These are phyloP conservation scores for Petrosia ficiformis DNA, from an alignment of 37 sponge, comb jelly and placozoan genomes.

Conservation along the genomic window DNA sequence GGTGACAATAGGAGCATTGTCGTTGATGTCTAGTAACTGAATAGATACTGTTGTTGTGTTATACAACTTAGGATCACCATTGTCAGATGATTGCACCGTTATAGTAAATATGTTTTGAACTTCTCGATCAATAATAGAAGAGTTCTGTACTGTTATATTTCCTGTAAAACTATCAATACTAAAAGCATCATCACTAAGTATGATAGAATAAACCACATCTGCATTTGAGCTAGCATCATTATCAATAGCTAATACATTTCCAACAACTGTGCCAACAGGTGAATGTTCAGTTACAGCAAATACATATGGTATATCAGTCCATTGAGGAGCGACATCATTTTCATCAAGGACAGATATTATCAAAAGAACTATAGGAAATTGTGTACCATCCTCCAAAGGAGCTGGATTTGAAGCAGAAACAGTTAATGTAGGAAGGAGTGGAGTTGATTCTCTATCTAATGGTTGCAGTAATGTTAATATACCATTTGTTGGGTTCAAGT, in stretches of 20 bases:
- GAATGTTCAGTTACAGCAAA: constrained; percentile 36
- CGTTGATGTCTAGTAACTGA: constrained; percentile 59
- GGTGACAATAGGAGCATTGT: constrained; percentile 56
- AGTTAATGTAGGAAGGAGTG: constrained; percentile 8
- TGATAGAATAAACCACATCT: constrained; percentile 29
- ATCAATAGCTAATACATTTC: constrained; percentile 34
- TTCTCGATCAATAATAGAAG: constrained; percentile 38
- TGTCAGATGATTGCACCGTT: constrained; percentile 50
- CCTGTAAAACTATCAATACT: constrained; percentile 31
- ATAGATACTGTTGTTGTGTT: constrained; percentile 35
- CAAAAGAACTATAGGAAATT: constrained; percentile 16
- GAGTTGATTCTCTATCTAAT: constrained; percentile 53
- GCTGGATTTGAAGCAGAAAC: constrained; percentile 51
- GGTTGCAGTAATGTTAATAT: constrained; percentile 24
- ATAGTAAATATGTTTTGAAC: constrained; percentile 2
- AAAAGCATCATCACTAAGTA: constrained; percentile 7
- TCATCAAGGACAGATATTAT: constrained; percentile 32
- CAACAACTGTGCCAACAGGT: constrained; percentile 16
- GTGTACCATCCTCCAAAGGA: constrained; percentile 7
- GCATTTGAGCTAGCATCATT: constrained; percentile 58
- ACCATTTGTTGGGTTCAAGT: constrained; percentile 37
- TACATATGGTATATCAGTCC: constrained; percentile 7
- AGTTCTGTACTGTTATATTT: constrained; percentile 23
- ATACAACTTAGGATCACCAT: constrained; percentile 22
- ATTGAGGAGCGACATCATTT: constrained; percentile 72